Conservation (phyloP, 37 sponge, comb jelly and placozoan species). For the Ephydatia muelleri region DNA sequence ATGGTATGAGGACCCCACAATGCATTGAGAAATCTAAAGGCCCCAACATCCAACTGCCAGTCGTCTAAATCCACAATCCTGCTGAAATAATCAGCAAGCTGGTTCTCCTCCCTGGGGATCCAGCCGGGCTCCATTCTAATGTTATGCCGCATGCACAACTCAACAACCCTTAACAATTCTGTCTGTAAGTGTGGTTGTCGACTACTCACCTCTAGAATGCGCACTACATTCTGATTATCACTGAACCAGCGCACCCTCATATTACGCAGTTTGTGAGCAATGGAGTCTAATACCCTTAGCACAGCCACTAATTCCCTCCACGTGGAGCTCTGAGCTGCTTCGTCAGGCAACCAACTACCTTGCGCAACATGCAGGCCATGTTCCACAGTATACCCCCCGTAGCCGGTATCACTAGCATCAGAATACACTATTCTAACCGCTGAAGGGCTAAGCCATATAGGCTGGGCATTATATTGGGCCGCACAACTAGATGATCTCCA, state of each 20-base stretch:
- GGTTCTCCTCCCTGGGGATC: slow-evolving; percentile 31
- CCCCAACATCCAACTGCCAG: slow-evolving; percentile 10
- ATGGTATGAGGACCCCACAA: slow-evolving; percentile 48
- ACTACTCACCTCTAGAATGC: slow-evolving; percentile 12
- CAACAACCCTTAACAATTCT: too few relatives aligned
- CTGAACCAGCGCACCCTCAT: slow-evolving; percentile 12
- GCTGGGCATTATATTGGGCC: too few relatives aligned
- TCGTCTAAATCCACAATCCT: slow-evolving; percentile 23
- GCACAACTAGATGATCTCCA: slow-evolving; percentile 4
- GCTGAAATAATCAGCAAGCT: slow-evolving; percentile 23
- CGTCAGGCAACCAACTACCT: too few relatives aligned
- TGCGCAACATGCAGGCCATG: too few relatives aligned
- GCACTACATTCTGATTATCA: slow-evolving; percentile 40
- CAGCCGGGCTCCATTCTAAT: slow-evolving; percentile 27
- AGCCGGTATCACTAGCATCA: too few relatives aligned
- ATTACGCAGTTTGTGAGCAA: neutral
- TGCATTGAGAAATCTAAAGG: slow-evolving; percentile 3
- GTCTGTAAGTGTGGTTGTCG: neutral
- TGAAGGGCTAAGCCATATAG: slow-evolving; percentile 2
- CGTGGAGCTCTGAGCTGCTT: too few relatives aligned
- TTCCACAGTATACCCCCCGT: too few relatives aligned
- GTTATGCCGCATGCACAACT: neutral
- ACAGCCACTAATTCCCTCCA: slow-evolving; percentile 13
- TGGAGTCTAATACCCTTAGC: neutral
- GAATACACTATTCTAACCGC: slow-evolving; percentile 36